A percentile compares a stretch with the other conserved stretches of the same genome.
Conservation (phyloP, 2,113 vertebrate genomes). For the Herpetotheres cachinnans region DNA sequence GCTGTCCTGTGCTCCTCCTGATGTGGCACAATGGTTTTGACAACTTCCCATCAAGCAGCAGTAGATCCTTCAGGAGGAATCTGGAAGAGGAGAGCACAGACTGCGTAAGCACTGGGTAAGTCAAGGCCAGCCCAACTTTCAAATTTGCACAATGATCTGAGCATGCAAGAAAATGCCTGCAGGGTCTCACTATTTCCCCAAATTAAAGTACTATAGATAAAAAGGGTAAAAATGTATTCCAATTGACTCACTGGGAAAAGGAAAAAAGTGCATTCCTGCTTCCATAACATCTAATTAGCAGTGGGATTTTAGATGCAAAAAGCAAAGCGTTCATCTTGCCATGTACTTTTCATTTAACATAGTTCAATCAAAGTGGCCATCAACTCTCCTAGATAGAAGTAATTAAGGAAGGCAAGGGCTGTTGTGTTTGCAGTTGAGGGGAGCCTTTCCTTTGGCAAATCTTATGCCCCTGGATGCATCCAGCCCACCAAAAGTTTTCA, state of each 20-base stretch:
- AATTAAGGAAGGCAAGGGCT: conserved; percentile 3
- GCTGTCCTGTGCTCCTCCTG: neutral
- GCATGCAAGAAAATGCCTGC: accelerated
- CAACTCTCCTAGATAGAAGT: neutral
- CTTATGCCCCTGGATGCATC: neutral
- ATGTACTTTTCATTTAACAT: neutral
- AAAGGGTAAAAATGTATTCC: neutral
- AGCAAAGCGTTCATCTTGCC: neutral
- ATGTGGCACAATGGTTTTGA: neutral
- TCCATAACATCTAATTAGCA: neutral
- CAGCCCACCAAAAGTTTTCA: neutral
- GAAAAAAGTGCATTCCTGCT: neutral
- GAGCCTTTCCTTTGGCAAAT: neutral
- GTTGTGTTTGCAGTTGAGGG: neutral
- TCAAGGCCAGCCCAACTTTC: neutral
- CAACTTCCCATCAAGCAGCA: neutral
- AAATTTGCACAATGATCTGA: neutral
- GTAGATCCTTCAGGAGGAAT: neutral
- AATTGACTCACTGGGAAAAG: neutral
- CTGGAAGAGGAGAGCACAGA: conserved; percentile 13
- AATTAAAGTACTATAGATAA: neutral
- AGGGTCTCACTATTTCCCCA: neutral
- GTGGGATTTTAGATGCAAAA: neutral
- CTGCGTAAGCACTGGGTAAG: neutral
- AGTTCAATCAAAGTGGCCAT: neutral